phyloP scores from a whole-genome alignment of 53 echinoderm and acorn worm genomes.

The Paelopatides confundens region DNA sequence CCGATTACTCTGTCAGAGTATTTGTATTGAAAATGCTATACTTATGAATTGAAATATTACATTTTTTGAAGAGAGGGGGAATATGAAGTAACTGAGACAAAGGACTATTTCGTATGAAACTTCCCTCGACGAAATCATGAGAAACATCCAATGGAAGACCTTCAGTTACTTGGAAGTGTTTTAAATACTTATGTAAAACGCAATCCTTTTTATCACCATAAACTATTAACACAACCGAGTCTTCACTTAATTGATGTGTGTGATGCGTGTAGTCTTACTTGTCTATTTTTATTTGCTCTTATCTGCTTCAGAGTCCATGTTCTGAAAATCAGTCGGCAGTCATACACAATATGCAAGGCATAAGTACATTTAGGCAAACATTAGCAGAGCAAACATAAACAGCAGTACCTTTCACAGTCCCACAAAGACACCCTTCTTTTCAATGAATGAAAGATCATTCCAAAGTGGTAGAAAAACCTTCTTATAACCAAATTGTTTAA shows the following conservation, averaged over 20 bases:
- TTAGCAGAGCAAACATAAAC: neutral
- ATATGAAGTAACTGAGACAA: neutral
- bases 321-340: neutral
- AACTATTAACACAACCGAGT: neutral
- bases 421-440: conserved; percentile 13
- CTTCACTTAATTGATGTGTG: neutral
- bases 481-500: conserved; percentile 1
- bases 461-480: neutral
- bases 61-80: neutral
- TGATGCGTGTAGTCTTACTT: too few relatives aligned
- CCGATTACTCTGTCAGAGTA: neutral
- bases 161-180: neutral
- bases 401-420: neutral
- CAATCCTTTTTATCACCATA: conserved; percentile 14
- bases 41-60: conserved; percentile 5
- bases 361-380: neutral
- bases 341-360: conserved; percentile 12
- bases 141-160: conserved; percentile 27
- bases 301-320: neutral
- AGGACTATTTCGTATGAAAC: conserved; percentile 9
- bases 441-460: conserved; percentile 24
- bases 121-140: neutral
- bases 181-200: neutral
- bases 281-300: conserved; percentile 27
- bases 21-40: too few relatives aligned